Evolutionary conservation across 2,797 vertebrate genomes (phyloP).

Genomic region (Girardinus metallicus): DNA sequence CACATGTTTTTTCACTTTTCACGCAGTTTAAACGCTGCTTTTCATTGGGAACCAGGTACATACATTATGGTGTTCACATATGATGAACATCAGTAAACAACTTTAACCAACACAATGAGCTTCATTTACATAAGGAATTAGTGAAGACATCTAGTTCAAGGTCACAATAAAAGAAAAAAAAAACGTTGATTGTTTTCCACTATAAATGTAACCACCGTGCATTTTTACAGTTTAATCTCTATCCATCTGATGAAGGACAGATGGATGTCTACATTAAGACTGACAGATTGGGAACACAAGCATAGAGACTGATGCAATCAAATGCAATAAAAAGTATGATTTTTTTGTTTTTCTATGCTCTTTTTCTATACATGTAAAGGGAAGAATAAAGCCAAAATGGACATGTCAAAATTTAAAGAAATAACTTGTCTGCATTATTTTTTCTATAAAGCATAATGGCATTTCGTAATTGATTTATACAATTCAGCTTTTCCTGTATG

Average conservation of each 20-base stretch:
- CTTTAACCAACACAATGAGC: slow-evolving; percentile 7
- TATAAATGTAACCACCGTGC: background rate
- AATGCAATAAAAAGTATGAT: slow-evolving; percentile 51
- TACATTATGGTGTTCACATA: background rate
- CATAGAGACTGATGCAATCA: slow-evolving; percentile 70
- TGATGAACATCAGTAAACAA: slow-evolving; percentile 15
- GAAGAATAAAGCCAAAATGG: slow-evolving; percentile 15
- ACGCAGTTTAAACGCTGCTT: background rate
- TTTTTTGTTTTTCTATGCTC: slow-evolving; percentile 30
- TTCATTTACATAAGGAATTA: slow-evolving; percentile 14
- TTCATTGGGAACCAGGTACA: background rate
- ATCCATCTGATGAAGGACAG: slow-evolving; percentile 51
- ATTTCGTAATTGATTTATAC: slow-evolving; percentile 30
- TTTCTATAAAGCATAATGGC: slow-evolving; percentile 44
- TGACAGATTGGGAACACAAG: slow-evolving; percentile 74
- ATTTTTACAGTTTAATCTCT: slow-evolving; percentile 26
- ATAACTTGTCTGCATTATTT: slow-evolving; percentile 8
- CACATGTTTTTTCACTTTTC: background rate
- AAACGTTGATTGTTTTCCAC: background rate
- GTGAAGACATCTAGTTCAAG: background rate
- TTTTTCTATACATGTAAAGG: slow-evolving; percentile 34
- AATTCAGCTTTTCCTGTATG: background rate
- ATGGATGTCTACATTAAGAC: slow-evolving; percentile 52
- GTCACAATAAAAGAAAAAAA: slow-evolving; percentile 7
- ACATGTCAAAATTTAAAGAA: slow-evolving; percentile 12